Conservation (phyloP, 2,888 invertebrate species). For the Sialis fuliginosa region DNA sequence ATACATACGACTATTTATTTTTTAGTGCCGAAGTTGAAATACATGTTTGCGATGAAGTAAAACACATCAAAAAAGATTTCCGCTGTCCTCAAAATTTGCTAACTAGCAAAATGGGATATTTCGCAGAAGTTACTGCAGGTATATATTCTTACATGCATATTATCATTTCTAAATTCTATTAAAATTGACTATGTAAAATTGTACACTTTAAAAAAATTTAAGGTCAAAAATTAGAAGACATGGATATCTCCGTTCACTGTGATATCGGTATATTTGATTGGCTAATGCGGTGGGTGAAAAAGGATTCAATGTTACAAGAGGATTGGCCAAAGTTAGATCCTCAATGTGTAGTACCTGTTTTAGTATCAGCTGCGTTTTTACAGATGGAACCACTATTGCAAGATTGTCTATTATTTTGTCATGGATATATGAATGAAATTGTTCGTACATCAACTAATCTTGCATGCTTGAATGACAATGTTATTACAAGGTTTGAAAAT, state of each 20-base stretch:
- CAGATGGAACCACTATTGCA: conserved; percentile 84
- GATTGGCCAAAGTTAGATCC: conserved; percentile 58
- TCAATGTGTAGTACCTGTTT: conserved; percentile 75
- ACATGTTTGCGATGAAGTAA: conserved; percentile 88
- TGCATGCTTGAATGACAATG: conserved; percentile 69
- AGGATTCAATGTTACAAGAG: conserved; percentile 38
- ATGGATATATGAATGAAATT: conserved; percentile 72
- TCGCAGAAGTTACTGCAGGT: conserved; percentile 72
- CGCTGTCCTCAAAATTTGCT: conserved; percentile 72
- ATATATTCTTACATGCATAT: conserved; percentile 4
- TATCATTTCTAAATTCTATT: not conserved
- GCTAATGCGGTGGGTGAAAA: conserved; percentile 92
- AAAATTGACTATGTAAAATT: not conserved
- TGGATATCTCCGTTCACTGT: conserved; percentile 94
- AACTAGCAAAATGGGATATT: conserved; percentile 87
- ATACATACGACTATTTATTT: not conserved
- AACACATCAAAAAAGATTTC: conserved; percentile 77
- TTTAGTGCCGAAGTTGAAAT: conserved; percentile 70
- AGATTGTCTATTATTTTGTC: conserved; percentile 74
- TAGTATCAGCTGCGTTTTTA: conserved; percentile 87
- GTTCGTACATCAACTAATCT: conserved; percentile 73
- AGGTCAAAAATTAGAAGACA: conserved; percentile 64
- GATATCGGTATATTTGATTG: conserved; percentile 92
- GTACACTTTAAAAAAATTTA: conserved; percentile 7
- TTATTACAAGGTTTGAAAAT: conserved; percentile 34